A percentile compares a stretch with the other conserved stretches of the same genome.
phyloP scores from a whole-genome alignment of 64 coral and sea anemone genomes.

The Porites australiensis region DNA sequence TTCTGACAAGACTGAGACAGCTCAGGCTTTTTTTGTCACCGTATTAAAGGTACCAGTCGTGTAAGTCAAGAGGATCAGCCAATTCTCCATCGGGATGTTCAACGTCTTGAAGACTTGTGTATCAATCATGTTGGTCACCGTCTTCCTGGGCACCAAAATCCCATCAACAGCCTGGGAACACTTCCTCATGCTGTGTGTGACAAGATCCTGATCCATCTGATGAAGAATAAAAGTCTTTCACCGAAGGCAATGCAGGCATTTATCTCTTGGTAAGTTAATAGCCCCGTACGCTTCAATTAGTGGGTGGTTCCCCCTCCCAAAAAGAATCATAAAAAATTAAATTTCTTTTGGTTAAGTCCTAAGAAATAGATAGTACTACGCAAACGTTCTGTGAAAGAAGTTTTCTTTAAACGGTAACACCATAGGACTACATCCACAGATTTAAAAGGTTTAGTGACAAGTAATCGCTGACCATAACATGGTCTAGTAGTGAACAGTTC shows the following conservation, averaged over 20 bases:
- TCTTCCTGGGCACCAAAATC: slow-evolving; percentile 78
- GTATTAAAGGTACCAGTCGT: background rate
- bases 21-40: background rate
- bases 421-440: no score
- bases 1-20: background rate
- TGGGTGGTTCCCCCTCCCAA: no score
- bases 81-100: slow-evolving; percentile 71
- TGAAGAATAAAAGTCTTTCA: slow-evolving; percentile 85
- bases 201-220: slow-evolving; percentile 75
- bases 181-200: slow-evolving; percentile 86
- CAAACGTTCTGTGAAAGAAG: no score
- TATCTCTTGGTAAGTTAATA: slow-evolving; percentile 74
- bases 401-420: no score
- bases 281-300: background rate
- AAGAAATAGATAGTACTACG: no score
- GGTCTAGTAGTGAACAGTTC: no score
- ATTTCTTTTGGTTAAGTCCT: no score
- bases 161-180: slow-evolving; percentile 67
- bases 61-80: slow-evolving; percentile 39
- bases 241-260: slow-evolving; percentile 89
- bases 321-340: no score
- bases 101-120: slow-evolving; percentile 68
- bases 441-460: no score
- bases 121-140: slow-evolving; percentile 74
- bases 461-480: no score